Evolutionary conservation across 2,888 invertebrate species (phyloP).

Genomic region (Lacanobia wlatinum): DNA sequence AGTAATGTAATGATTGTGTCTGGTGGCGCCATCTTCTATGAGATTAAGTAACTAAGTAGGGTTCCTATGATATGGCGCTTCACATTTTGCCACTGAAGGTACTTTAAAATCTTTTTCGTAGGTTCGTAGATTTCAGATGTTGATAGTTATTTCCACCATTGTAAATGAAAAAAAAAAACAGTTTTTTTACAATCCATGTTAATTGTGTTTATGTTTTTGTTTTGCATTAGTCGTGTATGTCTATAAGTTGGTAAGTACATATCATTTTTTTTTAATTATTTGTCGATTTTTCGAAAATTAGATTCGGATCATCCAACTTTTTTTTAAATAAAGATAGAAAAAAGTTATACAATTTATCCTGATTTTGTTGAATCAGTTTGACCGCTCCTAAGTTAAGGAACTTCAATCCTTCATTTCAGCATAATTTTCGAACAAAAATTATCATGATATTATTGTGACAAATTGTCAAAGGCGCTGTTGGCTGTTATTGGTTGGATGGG

Average conservation of each 20-base stretch:
- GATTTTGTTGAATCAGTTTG: too few relatives aligned
- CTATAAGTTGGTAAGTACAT: too few relatives aligned
- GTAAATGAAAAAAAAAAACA: too few relatives aligned
- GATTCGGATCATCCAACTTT: not conserved
- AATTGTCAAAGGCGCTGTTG: too few relatives aligned
- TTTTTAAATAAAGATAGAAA: not conserved
- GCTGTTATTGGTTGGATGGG: too few relatives aligned
- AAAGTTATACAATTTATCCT: not conserved
- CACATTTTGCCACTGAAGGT: not conserved
- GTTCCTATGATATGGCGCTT: constrained; percentile 4
- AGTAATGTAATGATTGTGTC: not conserved
- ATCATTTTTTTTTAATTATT: not conserved
- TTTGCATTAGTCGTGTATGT: not conserved
- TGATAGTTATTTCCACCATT: not conserved
- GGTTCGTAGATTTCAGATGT: not conserved
- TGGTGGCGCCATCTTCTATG: constrained; percentile 51
- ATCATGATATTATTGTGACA: too few relatives aligned
- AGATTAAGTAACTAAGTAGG: constrained; percentile 7
- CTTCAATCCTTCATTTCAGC: too few relatives aligned
- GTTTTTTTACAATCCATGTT: too few relatives aligned
- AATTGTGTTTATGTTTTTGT: not conserved
- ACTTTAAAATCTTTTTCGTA: not conserved
- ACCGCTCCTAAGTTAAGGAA: too few relatives aligned
- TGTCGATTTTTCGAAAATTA: not conserved
- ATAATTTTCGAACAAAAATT: too few relatives aligned